These are phyloP conservation scores for Caenorhabditis wallacei DNA, from an alignment of 2,888 invertebrate genomes.

Conservation along the genomic window DNA sequence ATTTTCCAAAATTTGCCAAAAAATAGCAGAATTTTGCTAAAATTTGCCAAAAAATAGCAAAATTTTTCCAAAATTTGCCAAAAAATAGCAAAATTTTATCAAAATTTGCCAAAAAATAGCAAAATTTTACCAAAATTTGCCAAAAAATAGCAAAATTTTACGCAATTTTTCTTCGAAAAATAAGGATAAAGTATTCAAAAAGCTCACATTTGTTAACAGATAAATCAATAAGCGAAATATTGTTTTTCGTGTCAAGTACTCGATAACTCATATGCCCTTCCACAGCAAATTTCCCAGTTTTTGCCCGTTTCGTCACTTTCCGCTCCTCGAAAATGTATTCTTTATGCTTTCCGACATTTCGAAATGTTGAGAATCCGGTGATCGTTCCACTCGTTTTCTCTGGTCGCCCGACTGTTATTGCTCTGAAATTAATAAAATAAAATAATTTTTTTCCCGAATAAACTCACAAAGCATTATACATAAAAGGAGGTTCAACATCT, in stretches of 20 bases:
- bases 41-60: too few relatives aligned
- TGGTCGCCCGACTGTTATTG: conserved; percentile 64
- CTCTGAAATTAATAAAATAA: conserved; percentile 52
- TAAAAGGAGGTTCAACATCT: conserved; percentile 53
- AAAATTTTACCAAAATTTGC: too few relatives aligned
- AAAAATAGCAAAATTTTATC: too few relatives aligned
- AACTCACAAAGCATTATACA: conserved; percentile 67
- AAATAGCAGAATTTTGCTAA: too few relatives aligned
- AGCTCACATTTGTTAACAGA: conserved; percentile 69
- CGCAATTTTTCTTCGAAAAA: too few relatives aligned
- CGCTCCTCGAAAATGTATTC: conserved; percentile 74
- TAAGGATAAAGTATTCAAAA: too few relatives aligned
- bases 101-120: too few relatives aligned
- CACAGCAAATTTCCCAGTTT: conserved; percentile 73
- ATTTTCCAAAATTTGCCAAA: too few relatives aligned
- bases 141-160: too few relatives aligned
- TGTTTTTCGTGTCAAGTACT: conserved; percentile 64
- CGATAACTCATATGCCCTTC: conserved; percentile 69
- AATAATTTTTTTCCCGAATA: too few relatives aligned
- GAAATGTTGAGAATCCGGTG: conserved; percentile 70
- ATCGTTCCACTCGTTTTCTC: conserved; percentile 56
- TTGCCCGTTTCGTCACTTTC: conserved; percentile 65
- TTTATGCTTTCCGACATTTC: conserved; percentile 65
- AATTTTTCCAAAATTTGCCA: too few relatives aligned
- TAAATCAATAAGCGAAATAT: conserved; percentile 69